Percentiles rank a stretch among this genome's conserved stretches.
Evolutionary conservation across 2,113 vertebrate genomes (phyloP).

Genomic region (Leptobrachium leishanense): DNA sequence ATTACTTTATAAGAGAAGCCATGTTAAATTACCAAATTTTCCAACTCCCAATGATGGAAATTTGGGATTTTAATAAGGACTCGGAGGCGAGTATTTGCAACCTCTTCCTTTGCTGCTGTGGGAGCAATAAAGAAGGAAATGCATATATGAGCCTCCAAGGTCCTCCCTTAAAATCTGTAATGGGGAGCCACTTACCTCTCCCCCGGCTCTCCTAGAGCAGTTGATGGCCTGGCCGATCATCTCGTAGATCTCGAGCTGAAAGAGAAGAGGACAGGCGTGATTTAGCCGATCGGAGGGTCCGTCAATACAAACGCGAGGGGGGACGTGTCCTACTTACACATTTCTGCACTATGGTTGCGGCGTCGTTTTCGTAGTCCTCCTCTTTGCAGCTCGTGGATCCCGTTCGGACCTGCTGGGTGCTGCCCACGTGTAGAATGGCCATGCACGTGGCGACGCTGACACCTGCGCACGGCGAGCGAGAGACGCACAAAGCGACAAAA

Average conservation of each 20-base stretch:
- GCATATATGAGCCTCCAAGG: too few relatives aligned
- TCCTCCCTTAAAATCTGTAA: too few relatives aligned
- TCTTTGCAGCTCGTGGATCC: slow-evolving; percentile 92
- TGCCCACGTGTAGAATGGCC: slow-evolving; percentile 96
- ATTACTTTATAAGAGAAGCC: too few relatives aligned
- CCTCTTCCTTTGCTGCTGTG: too few relatives aligned
- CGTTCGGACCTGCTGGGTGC: slow-evolving; percentile 88
- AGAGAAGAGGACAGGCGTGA: slow-evolving; percentile 42
- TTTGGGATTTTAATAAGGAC: too few relatives aligned
- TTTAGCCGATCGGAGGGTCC: background rate
- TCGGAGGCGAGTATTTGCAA: too few relatives aligned
- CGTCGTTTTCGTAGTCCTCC: slow-evolving; percentile 97
- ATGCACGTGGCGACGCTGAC: slow-evolving; percentile 97
- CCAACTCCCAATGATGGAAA: too few relatives aligned
- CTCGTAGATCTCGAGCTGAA: slow-evolving; percentile 96
- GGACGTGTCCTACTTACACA: slow-evolving; percentile 76
- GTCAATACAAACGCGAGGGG: too few relatives aligned
- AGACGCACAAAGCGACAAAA: too few relatives aligned
- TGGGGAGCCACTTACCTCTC: slow-evolving; percentile 77
- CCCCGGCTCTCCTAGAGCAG: slow-evolving; percentile 90
- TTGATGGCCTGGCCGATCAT: slow-evolving; percentile 98
- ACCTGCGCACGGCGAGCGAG: slow-evolving; percentile 64
- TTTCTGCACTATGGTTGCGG: slow-evolving; percentile 98
- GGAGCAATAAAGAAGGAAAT: too few relatives aligned
- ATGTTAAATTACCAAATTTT: too few relatives aligned